Percentiles rank a stretch among this genome's conserved stretches.
phyloP scores from a whole-genome alignment of 2,888 invertebrate species.

The Tenodera sinensis region DNA sequence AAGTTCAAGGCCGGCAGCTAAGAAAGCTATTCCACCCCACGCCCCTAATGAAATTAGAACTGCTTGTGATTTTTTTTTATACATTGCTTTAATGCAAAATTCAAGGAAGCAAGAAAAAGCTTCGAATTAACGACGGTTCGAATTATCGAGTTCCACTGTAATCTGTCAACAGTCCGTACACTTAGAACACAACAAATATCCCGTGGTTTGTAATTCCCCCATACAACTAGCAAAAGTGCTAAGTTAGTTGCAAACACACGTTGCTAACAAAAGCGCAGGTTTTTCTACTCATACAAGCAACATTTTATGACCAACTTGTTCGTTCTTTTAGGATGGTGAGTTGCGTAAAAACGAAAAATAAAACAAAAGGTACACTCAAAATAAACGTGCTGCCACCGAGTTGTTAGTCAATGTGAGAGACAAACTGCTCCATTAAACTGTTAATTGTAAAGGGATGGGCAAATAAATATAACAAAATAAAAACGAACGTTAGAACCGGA shows the following conservation, averaged over 20 bases:
- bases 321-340: background rate
- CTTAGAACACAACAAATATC: too few relatives aligned
- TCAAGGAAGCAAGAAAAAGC: too few relatives aligned
- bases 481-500: constrained; percentile 4
- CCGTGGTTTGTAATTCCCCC: too few relatives aligned
- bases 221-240: background rate
- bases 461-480: constrained; percentile 11
- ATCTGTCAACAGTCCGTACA: too few relatives aligned
- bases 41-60: too few relatives aligned
- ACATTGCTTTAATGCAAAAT: too few relatives aligned
- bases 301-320: background rate
- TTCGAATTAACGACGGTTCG: too few relatives aligned
- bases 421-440: background rate
- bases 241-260: background rate
- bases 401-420: background rate
- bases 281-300: background rate
- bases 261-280: background rate
- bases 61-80: too few relatives aligned
- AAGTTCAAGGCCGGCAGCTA: too few relatives aligned
- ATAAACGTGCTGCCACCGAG: background rate
- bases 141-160: too few relatives aligned
- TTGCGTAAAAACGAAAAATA: background rate
- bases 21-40: too few relatives aligned
- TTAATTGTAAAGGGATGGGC: constrained; percentile 29
- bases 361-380: background rate